Evolutionary conservation across 2,888 invertebrate genomes (phyloP).

Genomic region (Pyrrhosoma nymphula): DNA sequence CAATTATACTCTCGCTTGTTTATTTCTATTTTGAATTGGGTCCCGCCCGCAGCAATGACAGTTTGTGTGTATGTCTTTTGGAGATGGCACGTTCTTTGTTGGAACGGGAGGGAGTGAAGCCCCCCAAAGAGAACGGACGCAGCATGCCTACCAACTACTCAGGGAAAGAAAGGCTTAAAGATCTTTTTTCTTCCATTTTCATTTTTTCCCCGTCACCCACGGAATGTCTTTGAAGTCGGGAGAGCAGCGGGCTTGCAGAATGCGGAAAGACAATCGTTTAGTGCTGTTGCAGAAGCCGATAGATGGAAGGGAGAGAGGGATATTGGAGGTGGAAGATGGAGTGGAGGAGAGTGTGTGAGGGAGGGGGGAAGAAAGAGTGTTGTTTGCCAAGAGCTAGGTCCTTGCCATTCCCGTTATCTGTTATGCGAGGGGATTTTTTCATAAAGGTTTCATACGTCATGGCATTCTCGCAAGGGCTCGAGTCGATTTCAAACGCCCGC

Average conservation of each 20-base stretch:
- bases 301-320: neutral
- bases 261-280: slow-evolving; percentile 55
- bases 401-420: slow-evolving; percentile 3
- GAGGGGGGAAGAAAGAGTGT: neutral
- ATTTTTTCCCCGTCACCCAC: neutral
- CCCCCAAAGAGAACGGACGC: neutral
- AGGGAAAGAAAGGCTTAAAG: slow-evolving; percentile 6
- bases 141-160: neutral
- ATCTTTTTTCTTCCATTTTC: neutral
- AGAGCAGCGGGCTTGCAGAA: slow-evolving; percentile 36
- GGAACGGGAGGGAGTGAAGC: neutral
- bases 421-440: neutral
- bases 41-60: no score
- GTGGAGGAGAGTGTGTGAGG: neutral
- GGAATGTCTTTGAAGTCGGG: slow-evolving; percentile 27
- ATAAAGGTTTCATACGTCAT: neutral
- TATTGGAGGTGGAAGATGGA: neutral
- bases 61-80: no score
- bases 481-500: neutral
- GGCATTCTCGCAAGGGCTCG: neutral
- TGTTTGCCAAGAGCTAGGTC: neutral
- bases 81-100: no score
- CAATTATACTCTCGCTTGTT: no score
- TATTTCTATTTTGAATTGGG: no score
- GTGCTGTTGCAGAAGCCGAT: neutral